These are phyloP conservation scores for Hystrix brachyura DNA, from an alignment of 2,113 vertebrate genomes.

Conservation along the genomic window DNA sequence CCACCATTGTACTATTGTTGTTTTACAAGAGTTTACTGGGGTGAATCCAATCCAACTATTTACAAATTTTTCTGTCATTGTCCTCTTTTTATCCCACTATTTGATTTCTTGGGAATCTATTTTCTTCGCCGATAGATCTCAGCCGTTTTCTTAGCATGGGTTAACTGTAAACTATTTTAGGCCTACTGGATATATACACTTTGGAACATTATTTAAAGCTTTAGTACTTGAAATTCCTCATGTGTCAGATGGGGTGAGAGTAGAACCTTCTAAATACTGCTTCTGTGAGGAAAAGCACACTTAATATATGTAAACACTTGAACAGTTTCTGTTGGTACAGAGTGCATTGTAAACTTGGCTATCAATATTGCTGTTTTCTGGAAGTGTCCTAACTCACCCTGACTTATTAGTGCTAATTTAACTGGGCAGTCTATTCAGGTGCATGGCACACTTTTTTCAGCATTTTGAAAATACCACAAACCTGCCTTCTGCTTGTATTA, in stretches of 20 bases:
- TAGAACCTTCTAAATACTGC: neutral
- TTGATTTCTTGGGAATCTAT: neutral
- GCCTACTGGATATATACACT: neutral
- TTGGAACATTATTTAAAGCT: neutral
- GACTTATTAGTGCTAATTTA: neutral
- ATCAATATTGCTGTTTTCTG: neutral
- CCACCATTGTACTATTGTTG: too few species aligned
- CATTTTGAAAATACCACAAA: neutral
- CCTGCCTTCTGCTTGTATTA: too few species aligned
- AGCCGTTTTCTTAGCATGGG: neutral
- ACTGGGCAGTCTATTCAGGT: neutral
- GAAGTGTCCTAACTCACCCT: neutral
- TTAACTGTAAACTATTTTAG: neutral
- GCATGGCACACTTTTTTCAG: neutral
- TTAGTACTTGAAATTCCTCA: neutral
- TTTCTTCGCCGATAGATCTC: neutral
- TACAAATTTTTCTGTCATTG: neutral
- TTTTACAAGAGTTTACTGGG: neutral
- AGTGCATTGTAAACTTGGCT: rapidly evolving
- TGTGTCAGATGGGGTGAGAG: rapidly evolving
- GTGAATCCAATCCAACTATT: neutral
- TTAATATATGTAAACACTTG: rapidly evolving
- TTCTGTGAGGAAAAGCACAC: too few species aligned
- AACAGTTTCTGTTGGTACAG: neutral
- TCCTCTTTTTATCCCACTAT: neutral